Conservation (phyloP, 2,113 vertebrate genomes). For the Pyxicephalus adspersus region DNA sequence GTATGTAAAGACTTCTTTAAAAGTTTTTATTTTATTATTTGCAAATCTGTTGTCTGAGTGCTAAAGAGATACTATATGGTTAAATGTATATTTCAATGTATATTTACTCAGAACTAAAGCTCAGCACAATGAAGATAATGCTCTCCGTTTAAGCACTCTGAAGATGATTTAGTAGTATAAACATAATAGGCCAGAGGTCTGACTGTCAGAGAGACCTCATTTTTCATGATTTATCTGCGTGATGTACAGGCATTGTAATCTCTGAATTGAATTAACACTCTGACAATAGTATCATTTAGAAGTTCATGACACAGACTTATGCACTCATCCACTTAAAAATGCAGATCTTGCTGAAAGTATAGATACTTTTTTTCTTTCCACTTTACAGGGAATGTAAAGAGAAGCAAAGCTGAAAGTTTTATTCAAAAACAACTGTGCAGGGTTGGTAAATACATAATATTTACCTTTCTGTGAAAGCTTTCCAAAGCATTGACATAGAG, state of each 20-base stretch:
- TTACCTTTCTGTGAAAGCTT: too few species aligned
- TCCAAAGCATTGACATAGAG: too few species aligned
- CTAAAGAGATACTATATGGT: slow-evolving; percentile 10
- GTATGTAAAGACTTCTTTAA: too few species aligned
- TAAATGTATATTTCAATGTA: slow-evolving; percentile 31
- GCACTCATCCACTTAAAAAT: neutral
- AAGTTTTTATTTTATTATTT: too few species aligned
- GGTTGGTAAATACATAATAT: too few species aligned
- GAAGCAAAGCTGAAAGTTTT: too few species aligned
- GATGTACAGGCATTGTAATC: slow-evolving; percentile 2
- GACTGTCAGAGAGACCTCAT: neutral
- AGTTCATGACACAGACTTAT: slow-evolving; percentile 9
- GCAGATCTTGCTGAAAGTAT: too few species aligned
- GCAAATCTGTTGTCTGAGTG: neutral
- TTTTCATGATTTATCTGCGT: slow-evolving; percentile 1
- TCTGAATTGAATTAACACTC: slow-evolving; percentile 1
- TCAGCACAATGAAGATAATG: slow-evolving; percentile 15
- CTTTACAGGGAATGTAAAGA: too few species aligned
- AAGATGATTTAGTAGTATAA: slow-evolving; percentile 32
- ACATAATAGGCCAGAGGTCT: neutral
- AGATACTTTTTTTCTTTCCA: too few species aligned
- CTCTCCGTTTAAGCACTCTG: slow-evolving; percentile 1
- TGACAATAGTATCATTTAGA: neutral
- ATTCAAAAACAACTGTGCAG: too few species aligned
- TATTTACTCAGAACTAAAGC: slow-evolving; percentile 17